Evolutionary conservation across 2,888 invertebrate genomes (phyloP).

Genomic region (Euspilapteryx auroguttella): DNA sequence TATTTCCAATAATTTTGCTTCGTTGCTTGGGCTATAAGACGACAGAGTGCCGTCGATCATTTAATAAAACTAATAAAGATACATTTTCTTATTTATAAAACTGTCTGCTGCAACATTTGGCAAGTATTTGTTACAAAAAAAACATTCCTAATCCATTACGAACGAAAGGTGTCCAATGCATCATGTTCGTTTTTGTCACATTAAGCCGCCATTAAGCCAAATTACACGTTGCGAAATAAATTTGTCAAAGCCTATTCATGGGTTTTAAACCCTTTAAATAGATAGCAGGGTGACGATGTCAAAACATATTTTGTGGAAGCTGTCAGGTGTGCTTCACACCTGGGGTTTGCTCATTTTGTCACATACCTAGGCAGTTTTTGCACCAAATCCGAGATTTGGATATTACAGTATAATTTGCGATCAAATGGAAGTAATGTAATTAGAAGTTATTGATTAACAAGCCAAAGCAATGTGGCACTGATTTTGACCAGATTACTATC

Average conservation of each 20-base stretch:
- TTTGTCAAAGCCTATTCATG: conserved; percentile 24
- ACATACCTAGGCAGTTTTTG: conserved; percentile 14
- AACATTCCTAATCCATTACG: neutral
- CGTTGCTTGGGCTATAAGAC: too few relatives aligned
- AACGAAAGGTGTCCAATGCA: conserved; percentile 2
- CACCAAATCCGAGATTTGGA: neutral
- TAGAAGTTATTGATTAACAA: too few relatives aligned
- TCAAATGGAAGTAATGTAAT: too few relatives aligned
- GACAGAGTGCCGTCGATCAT: too few relatives aligned
- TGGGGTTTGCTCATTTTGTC: conserved; percentile 15
- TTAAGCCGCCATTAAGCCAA: conserved; percentile 32
- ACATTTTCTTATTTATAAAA: too few relatives aligned
- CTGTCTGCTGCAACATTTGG: too few relatives aligned
- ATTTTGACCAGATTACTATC: too few relatives aligned
- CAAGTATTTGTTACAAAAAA: too few relatives aligned
- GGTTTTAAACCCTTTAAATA: conserved; percentile 18
- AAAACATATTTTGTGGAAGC: conserved; percentile 20
- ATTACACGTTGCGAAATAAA: conserved; percentile 23
- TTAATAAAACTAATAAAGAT: too few relatives aligned
- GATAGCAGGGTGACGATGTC: conserved; percentile 17
- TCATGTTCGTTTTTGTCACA: too few relatives aligned
- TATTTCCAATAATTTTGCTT: too few relatives aligned
- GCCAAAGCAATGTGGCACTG: conserved; percentile 3
- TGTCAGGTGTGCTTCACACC: conserved; percentile 15
- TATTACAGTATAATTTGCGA: too few relatives aligned